A percentile compares a stretch with the other conserved stretches of the same genome.
Conservation (phyloP, 2,888 invertebrate species). For the Caenorhabditis auriculariae region DNA sequence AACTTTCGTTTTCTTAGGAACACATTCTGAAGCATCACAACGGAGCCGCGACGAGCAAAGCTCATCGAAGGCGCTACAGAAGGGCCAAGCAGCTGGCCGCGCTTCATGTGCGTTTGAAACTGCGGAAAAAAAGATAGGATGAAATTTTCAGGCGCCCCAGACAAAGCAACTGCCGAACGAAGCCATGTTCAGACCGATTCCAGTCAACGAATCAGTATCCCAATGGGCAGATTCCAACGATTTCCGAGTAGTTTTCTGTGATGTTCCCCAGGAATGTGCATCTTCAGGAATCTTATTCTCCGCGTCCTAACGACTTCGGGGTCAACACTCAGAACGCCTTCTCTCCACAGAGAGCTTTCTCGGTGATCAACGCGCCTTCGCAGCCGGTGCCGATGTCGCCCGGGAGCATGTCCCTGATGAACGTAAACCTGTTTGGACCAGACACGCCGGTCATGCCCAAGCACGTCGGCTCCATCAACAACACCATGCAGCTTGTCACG, state of each 20-base stretch:
- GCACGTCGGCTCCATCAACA: background rate
- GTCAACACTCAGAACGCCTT: background rate
- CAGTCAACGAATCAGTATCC: conserved; percentile 20
- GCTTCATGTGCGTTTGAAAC: conserved; percentile 1
- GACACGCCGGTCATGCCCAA: conserved; percentile 2
- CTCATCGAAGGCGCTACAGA: conserved; percentile 75
- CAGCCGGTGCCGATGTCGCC: conserved; percentile 26
- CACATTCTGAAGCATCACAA: conserved; percentile 67
- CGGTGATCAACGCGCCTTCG: conserved; percentile 20
- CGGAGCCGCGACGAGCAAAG: conserved; percentile 68
- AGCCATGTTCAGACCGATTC: conserved; percentile 34
- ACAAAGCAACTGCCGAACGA: conserved; percentile 19
- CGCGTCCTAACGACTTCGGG: conserved; percentile 11
- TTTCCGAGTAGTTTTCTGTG: background rate
- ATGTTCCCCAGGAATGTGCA: background rate
- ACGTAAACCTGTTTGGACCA: conserved; percentile 21
- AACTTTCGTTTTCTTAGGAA: conserved; percentile 60
- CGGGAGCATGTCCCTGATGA: conserved; percentile 44
- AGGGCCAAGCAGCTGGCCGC: conserved; percentile 55
- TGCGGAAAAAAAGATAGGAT: background rate
- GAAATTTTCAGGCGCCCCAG: conserved; percentile 4
- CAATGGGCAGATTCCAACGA: conserved; percentile 25
- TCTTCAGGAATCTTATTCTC: conserved; percentile 11
- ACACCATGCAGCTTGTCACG: background rate
- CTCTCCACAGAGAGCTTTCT: conserved; percentile 31